Percentiles rank a stretch among this genome's conserved stretches.
phyloP scores from a whole-genome alignment of 2,797 vertebrate species.

The Cyclopterus lumpus region DNA sequence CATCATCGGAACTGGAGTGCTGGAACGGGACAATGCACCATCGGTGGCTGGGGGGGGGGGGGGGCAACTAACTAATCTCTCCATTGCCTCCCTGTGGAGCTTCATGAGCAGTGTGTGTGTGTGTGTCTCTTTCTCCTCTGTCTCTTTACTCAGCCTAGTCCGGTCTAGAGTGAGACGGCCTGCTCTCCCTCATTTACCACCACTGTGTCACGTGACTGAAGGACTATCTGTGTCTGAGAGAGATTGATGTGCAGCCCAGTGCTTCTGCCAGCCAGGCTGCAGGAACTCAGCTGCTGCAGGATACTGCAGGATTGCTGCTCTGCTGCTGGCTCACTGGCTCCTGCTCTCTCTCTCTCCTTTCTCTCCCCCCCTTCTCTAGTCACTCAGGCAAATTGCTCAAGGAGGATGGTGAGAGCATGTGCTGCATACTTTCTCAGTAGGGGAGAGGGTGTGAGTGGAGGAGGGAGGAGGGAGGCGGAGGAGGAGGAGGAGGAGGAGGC shows the following conservation, averaged over 20 bases:
- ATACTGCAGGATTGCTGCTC: slow-evolving; percentile 83
- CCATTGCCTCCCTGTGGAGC: slow-evolving; percentile 64
- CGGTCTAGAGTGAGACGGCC: slow-evolving; percentile 62
- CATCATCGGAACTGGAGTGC: slow-evolving; percentile 85
- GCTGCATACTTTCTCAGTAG: slow-evolving; percentile 79
- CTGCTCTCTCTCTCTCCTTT: slow-evolving; percentile 22
- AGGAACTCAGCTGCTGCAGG: slow-evolving; percentile 86
- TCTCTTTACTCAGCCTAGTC: slow-evolving; percentile 59
- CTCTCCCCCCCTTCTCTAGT: slow-evolving; percentile 52
- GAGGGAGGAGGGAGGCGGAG: slow-evolving; percentile 6
- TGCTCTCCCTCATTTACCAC: slow-evolving; percentile 52
- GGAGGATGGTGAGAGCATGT: slow-evolving; percentile 81
- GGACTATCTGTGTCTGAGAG: slow-evolving; percentile 47
- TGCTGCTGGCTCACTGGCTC: slow-evolving; percentile 69
- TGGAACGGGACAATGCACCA: slow-evolving; percentile 87
- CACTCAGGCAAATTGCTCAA: slow-evolving; percentile 80
- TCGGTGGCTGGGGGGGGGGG: slow-evolving; percentile 21
- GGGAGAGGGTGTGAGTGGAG: slow-evolving; percentile 23
- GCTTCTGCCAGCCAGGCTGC: slow-evolving; percentile 72
- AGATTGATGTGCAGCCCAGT: slow-evolving; percentile 36
- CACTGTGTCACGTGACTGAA: slow-evolving; percentile 70
- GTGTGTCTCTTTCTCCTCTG: slow-evolving; percentile 36
- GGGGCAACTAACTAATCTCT: slow-evolving; percentile 64
- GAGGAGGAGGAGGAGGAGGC: slow-evolving; percentile 1
- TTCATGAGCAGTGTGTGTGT: slow-evolving; percentile 38